Percentiles rank a stretch among this genome's conserved stretches.
Conservation (phyloP, 2,113 vertebrate species). For the Cariama cristata region DNA sequence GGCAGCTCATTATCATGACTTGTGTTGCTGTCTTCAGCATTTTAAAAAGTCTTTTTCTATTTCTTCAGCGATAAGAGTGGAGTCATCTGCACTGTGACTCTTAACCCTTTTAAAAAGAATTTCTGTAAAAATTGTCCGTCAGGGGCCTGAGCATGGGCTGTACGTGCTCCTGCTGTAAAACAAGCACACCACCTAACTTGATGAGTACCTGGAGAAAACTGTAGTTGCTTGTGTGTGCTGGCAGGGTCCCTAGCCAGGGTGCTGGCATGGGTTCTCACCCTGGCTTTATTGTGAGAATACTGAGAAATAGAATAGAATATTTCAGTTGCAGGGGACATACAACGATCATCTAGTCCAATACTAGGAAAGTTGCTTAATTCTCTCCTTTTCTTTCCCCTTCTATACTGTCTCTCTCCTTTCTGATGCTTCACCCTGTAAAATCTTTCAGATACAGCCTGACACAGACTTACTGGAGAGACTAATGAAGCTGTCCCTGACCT, state of each 20-base stretch:
- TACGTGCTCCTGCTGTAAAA: constrained; percentile 50
- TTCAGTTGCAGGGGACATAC: not conserved
- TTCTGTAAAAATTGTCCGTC: constrained; percentile 25
- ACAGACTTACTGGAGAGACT: not conserved
- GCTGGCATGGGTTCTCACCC: not conserved
- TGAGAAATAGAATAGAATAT: not conserved
- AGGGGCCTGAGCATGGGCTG: not conserved
- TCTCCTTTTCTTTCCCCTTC: not conserved
- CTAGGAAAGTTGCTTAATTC: not conserved
- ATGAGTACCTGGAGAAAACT: constrained; percentile 3
- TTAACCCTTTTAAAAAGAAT: constrained; percentile 56
- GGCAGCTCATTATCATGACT: constrained; percentile 56
- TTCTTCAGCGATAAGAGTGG: constrained; percentile 43
- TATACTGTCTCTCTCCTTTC: not conserved
- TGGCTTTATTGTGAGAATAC: not conserved
- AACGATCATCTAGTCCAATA: not conserved
- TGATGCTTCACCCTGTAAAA: not conserved
- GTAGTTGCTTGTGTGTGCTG: not conserved
- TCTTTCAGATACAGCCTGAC: not conserved
- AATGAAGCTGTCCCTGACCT: not conserved
- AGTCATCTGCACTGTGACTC: not conserved
- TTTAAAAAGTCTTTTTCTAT: constrained; percentile 49
- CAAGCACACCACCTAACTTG: not conserved
- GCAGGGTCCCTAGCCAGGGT: not conserved
- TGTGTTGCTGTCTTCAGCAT: constrained; percentile 54